phyloP scores from a whole-genome alignment of 2,113 vertebrate genomes.

The Dissostichus mawsoni region DNA sequence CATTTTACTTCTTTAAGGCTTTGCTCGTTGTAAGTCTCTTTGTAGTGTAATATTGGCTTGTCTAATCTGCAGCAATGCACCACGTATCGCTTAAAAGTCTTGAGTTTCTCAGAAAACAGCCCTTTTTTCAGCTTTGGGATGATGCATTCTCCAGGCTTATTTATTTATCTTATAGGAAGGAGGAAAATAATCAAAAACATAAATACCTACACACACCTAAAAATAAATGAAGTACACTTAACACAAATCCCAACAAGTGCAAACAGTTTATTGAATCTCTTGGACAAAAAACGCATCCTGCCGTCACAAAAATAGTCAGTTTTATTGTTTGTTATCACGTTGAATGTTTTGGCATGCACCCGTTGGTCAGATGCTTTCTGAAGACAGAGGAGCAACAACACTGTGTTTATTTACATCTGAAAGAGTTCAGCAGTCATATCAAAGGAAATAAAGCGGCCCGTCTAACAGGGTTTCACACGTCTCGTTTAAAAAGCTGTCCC shows the following conservation, averaged over 20 bases:
- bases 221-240: neutral
- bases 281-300: neutral
- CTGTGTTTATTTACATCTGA: slow-evolving; percentile 7
- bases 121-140: too few species aligned
- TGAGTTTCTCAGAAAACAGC: too few species aligned
- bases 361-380: neutral
- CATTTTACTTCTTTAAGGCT: too few species aligned
- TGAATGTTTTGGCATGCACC: neutral
- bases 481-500: neutral
- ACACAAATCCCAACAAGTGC: slow-evolving; percentile 17
- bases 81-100: too few species aligned
- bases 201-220: too few species aligned
- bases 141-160: too few species aligned
- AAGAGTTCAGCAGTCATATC: neutral
- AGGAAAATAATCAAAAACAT: too few species aligned
- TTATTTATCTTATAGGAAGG: too few species aligned
- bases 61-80: too few species aligned
- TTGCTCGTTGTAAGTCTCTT: too few species aligned
- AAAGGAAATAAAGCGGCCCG: neutral
- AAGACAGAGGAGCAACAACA: neutral
- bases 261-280: slow-evolving; percentile 57
- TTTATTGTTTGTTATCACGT: neutral
- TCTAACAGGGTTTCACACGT: neutral
- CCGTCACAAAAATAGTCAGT: slow-evolving; percentile 12
- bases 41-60: too few species aligned